A percentile compares a stretch with the other conserved stretches of the same genome.
These are phyloP conservation scores for Omphaloscelis lunosa DNA, from an alignment of 2,888 invertebrate genomes.

Conservation along the genomic window DNA sequence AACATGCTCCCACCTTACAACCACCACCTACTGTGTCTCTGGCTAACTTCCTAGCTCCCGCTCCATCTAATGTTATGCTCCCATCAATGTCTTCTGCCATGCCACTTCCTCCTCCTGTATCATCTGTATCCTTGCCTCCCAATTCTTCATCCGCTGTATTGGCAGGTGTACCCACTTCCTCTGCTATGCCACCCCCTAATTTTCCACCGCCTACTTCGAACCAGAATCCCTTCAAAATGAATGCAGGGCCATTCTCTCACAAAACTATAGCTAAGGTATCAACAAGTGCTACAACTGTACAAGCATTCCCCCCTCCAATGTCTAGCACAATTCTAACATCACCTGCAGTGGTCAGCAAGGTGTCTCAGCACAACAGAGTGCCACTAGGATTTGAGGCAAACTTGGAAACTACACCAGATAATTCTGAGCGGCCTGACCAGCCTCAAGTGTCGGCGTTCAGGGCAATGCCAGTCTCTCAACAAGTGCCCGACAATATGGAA, in stretches of 20 bases:
- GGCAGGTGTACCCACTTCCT: constrained; percentile 51
- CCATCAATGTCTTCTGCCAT: constrained; percentile 50
- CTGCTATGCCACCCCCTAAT: constrained; percentile 73
- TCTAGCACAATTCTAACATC: constrained; percentile 80
- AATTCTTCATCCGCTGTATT: constrained; percentile 49
- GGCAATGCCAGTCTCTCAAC: constrained; percentile 74
- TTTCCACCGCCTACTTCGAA: constrained; percentile 75
- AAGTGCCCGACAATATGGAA: constrained; percentile 91
- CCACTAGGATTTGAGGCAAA: constrained; percentile 90
- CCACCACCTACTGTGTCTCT: constrained; percentile 69
- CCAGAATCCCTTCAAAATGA: constrained; percentile 85
- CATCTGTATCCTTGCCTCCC: constrained; percentile 52
- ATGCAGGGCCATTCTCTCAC: constrained; percentile 87
- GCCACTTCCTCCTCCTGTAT: constrained; percentile 63
- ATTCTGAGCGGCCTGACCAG: constrained; percentile 92
- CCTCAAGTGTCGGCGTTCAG: constrained; percentile 78
- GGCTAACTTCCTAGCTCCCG: constrained; percentile 66
- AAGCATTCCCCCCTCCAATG: constrained; percentile 77
- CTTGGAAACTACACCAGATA: constrained; percentile 92
- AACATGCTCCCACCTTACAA: constrained; percentile 57
- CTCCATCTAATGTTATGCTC: constrained; percentile 49
- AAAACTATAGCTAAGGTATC: constrained; percentile 79
- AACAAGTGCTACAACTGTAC: constrained; percentile 70
- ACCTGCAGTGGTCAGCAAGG: constrained; percentile 81
- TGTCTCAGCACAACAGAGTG: constrained; percentile 79